Evolutionary conservation across 2,888 invertebrate genomes (phyloP).

Genomic region (Anaspis maculata): DNA sequence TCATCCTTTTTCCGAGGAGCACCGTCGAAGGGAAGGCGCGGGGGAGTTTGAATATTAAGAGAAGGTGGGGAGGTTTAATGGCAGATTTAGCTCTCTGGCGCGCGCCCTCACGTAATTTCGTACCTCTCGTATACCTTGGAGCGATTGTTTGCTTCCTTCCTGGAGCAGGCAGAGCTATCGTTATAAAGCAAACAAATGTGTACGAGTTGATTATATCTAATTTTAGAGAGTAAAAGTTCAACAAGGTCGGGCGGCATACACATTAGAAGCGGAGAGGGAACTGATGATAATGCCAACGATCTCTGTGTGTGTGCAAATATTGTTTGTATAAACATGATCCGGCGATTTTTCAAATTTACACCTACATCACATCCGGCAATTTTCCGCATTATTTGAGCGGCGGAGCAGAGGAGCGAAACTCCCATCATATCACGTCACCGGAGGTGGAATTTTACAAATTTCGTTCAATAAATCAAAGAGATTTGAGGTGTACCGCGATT

Average conservation of each 20-base stretch:
- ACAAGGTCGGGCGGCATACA: constrained; percentile 16
- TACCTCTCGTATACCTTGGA: constrained; percentile 23
- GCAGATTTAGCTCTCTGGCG: constrained; percentile 6
- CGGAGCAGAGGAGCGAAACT: no score
- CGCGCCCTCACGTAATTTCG: constrained; percentile 4
- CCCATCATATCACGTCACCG: no score
- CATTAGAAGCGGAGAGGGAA: constrained; percentile 8
- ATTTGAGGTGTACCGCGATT: no score
- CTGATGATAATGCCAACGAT: constrained; percentile 9
- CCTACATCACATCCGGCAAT: no score
- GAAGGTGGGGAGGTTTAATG: constrained; percentile 5
- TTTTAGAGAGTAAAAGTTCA: constrained; percentile 26
- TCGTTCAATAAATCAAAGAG: no score
- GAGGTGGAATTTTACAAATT: no score
- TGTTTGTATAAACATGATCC: constrained; percentile 7
- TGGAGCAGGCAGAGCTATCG: constrained; percentile 11
- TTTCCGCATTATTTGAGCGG: no score
- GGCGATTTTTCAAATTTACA: constrained; percentile 12
- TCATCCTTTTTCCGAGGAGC: no score
- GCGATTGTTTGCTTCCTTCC: constrained; percentile 30
- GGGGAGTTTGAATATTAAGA: background rate
- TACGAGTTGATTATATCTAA: constrained; percentile 26
- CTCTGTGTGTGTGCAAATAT: constrained; percentile 10
- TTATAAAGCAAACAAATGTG: constrained; percentile 25
- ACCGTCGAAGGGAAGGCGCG: background rate